Conservation (phyloP, 2,888 invertebrate species). For the Synanthedon andrenaeformis region DNA sequence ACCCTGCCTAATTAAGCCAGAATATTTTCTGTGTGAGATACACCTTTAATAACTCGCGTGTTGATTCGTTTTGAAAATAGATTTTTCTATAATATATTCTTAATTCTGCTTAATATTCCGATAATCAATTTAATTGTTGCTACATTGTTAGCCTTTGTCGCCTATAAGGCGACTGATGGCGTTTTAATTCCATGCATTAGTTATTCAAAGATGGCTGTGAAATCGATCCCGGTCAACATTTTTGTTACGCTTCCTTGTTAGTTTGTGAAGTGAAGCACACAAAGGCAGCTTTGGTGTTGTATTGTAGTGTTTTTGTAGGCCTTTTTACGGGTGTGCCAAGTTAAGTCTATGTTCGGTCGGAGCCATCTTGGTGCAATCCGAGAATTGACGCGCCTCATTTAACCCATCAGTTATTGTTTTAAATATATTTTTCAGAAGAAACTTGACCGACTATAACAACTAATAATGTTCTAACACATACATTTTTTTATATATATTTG, state of each 20-base stretch:
- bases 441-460: no score
- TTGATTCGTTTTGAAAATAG: no score
- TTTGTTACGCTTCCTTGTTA: slow-evolving; percentile 39
- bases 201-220: neutral
- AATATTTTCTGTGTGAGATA: slow-evolving; percentile 21
- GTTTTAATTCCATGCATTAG: no score
- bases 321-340: slow-evolving; percentile 48
- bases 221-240: neutral
- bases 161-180: no score
- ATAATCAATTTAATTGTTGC: no score
- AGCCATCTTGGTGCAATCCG: slow-evolving; percentile 61
- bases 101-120: no score
- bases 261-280: slow-evolving; percentile 44
- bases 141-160: no score
- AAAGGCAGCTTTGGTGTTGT: slow-evolving; percentile 25
- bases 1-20: slow-evolving; percentile 55
- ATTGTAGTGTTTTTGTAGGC: slow-evolving; percentile 35
- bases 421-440: no score
- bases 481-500: no score
- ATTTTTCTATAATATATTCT: no score
- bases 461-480: no score
- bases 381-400: slow-evolving; percentile 63
- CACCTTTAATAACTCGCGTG: no score
- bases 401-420: slow-evolving; percentile 33
- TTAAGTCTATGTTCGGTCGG: slow-evolving; percentile 32